These are phyloP conservation scores for Galerucella nymphaeae DNA, from an alignment of 2,888 invertebrate species.

Conservation along the genomic window DNA sequence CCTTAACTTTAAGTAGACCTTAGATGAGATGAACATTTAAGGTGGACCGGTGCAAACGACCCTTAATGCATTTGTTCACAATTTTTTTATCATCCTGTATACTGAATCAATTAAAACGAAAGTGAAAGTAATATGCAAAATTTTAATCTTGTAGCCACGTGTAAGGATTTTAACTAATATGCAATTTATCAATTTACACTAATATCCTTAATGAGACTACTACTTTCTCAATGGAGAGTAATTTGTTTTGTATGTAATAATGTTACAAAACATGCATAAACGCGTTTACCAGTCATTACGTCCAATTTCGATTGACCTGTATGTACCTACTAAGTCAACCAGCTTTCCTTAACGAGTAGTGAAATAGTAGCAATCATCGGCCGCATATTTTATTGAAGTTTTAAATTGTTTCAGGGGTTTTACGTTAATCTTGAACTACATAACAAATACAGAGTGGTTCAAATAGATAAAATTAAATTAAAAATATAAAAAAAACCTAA, in stretches of 20 bases:
- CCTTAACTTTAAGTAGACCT: too few species aligned
- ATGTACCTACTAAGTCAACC: background rate
- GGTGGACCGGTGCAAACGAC: too few species aligned
- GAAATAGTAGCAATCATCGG: background rate
- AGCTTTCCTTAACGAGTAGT: background rate
- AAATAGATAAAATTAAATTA: too few species aligned
- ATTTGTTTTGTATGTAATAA: slow-evolving; percentile 1
- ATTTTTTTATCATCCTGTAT: too few species aligned
- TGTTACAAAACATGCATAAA: background rate
- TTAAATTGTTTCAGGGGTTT: background rate
- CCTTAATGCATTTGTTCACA: too few species aligned
- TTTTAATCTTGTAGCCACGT: background rate
- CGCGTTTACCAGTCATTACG: background rate
- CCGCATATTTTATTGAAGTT: background rate
- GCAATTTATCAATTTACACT: background rate
- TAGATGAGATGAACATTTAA: too few species aligned
- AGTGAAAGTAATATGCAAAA: background rate
- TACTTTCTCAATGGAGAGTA: slow-evolving; percentile 1
- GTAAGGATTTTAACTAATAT: background rate
- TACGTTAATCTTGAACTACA: too few species aligned
- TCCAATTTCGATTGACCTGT: background rate
- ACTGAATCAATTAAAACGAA: background rate
- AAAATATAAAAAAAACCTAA: too few species aligned
- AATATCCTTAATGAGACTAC: background rate
- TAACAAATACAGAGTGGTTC: too few species aligned